Evolutionary conservation across 2,797 vertebrate genomes (phyloP).

Genomic region (Sciurus carolinensis): DNA sequence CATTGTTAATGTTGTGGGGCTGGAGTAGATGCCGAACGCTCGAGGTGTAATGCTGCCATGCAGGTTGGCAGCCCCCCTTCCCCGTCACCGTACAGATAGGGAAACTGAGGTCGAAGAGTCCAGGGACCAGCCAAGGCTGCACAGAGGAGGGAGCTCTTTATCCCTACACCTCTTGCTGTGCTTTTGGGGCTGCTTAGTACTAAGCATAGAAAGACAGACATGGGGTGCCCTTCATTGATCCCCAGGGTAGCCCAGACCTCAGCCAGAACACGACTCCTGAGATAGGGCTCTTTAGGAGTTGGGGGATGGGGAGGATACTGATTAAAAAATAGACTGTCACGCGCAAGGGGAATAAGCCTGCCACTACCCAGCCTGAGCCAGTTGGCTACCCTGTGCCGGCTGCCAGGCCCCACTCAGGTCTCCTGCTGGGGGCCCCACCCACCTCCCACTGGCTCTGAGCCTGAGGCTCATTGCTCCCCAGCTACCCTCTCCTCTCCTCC

Average conservation of each 20-base stretch:
- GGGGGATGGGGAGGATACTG: slow-evolving; percentile 52
- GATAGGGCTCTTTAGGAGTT: slow-evolving; percentile 8
- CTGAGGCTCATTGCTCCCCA: slow-evolving; percentile 44
- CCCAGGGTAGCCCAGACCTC: neutral
- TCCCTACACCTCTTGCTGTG: neutral
- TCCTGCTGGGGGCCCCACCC: slow-evolving; percentile 45
- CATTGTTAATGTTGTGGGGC: neutral
- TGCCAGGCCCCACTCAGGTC: slow-evolving; percentile 65
- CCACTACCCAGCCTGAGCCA: slow-evolving; percentile 60
- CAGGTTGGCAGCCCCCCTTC: neutral
- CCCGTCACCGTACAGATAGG: neutral
- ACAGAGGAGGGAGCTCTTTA: neutral
- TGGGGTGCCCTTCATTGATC: neutral
- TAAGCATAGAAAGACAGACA: neutral
- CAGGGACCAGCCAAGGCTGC: neutral
- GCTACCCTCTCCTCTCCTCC: neutral
- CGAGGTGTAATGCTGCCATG: neutral
- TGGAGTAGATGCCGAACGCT: neutral
- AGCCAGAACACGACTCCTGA: neutral
- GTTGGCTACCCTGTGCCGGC: slow-evolving; percentile 58
- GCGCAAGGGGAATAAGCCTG: slow-evolving; percentile 56
- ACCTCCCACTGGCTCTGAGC: slow-evolving; percentile 61
- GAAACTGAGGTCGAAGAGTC: slow-evolving; percentile 33
- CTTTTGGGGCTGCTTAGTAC: neutral
- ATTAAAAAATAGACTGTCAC: slow-evolving; percentile 81